Evolutionary conservation across 2,797 vertebrate species (phyloP).

Genomic region (Sciaenops ocellatus): DNA sequence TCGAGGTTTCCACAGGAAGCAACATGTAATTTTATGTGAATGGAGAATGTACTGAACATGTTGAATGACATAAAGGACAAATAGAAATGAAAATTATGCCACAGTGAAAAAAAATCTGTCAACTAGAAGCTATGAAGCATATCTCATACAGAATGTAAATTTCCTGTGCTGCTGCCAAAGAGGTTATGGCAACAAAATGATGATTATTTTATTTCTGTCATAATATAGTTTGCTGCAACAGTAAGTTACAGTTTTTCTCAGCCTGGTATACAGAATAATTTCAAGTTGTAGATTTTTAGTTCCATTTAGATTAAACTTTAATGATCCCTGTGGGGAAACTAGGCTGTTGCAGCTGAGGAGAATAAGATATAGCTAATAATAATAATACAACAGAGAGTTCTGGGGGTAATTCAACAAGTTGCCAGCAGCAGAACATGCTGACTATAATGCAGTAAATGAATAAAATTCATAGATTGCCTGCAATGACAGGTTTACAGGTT

Average conservation of each 20-base stretch:
- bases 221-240: constrained; percentile 56
- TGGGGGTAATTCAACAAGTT: constrained; percentile 70
- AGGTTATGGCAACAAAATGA: constrained; percentile 48
- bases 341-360: constrained; percentile 63
- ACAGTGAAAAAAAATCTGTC: constrained; percentile 22
- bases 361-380: constrained; percentile 71
- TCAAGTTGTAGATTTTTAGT: constrained; percentile 68
- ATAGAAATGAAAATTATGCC: constrained; percentile 34
- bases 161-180: constrained; percentile 35
- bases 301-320: constrained; percentile 74
- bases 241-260: constrained; percentile 52
- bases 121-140: constrained; percentile 19
- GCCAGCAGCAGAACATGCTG: constrained; percentile 48
- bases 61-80: constrained; percentile 32
- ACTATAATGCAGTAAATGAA: constrained; percentile 55
- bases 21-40: constrained; percentile 5
- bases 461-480: constrained; percentile 53
- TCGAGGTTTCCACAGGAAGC: constrained; percentile 15
- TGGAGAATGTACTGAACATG: constrained; percentile 19
- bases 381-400: constrained; percentile 65
- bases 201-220: constrained; percentile 55
- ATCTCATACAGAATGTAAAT: constrained; percentile 52
- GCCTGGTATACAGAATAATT: constrained; percentile 62
- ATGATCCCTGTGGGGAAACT: constrained; percentile 64
- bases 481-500: constrained; percentile 51